Conservation (phyloP, 2,888 invertebrate species). For the Epicampocera succincta region DNA sequence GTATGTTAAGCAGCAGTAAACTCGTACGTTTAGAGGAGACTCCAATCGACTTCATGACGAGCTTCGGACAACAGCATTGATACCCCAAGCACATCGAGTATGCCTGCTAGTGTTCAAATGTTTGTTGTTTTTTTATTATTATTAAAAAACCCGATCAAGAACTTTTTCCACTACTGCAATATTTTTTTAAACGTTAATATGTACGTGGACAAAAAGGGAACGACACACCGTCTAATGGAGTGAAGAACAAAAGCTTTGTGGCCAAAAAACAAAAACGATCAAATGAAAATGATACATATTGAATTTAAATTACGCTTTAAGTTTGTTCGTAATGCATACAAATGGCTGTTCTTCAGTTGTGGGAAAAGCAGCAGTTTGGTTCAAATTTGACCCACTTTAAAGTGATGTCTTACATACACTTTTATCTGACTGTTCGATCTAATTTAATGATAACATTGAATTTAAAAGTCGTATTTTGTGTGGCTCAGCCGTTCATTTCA, state of each 20-base stretch:
- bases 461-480: conserved; percentile 31
- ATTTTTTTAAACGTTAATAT: neutral
- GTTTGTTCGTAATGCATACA: conserved; percentile 10
- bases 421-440: conserved; percentile 44
- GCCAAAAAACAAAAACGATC: conserved; percentile 36
- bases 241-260: conserved; percentile 27
- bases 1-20: conserved; percentile 60
- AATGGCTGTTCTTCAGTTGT: conserved; percentile 11
- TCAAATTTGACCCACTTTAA: conserved; percentile 50
- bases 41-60: conserved; percentile 30
- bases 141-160: conserved; percentile 39
- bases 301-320: conserved; percentile 15
- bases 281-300: conserved; percentile 57
- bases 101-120: neutral
- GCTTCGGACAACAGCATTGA: conserved; percentile 27
- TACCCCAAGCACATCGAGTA: neutral
- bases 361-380: conserved; percentile 41
- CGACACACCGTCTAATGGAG: neutral
- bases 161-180: conserved; percentile 26
- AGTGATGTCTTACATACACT: conserved; percentile 37
- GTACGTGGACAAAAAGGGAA: neutral
- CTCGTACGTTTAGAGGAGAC: conserved; percentile 39
- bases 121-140: conserved; percentile 30
- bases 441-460: conserved; percentile 33
- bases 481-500: neutral